These are phyloP conservation scores for Lymantria monacha DNA, from an alignment of 2,888 invertebrate genomes.

Conservation along the genomic window DNA sequence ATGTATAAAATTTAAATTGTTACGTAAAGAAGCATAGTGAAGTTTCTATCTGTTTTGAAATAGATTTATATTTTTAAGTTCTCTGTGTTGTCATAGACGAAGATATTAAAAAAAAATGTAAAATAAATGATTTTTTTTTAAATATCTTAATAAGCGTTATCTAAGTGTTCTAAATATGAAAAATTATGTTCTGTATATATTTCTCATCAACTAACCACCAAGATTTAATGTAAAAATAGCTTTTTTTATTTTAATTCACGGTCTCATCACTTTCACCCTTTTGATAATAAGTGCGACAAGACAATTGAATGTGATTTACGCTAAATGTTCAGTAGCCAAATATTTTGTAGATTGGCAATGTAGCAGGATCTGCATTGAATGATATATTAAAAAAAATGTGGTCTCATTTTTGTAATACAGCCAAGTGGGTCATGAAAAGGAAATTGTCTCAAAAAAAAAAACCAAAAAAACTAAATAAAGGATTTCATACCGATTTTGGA, in stretches of 20 bases:
- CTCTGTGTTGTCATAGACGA: too few species aligned
- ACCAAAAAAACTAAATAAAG: conserved; percentile 73
- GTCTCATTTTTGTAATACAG: conserved; percentile 47
- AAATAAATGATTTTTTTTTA: too few species aligned
- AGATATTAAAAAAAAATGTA: too few species aligned
- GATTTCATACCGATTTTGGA: conserved; percentile 62
- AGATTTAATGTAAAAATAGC: not conserved
- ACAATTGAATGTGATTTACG: not conserved
- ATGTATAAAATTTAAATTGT: too few species aligned
- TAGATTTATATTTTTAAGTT: too few species aligned
- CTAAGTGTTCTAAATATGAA: too few species aligned
- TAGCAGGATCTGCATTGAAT: conserved; percentile 10
- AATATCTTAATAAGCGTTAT: too few species aligned
- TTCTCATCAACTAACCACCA: not conserved
- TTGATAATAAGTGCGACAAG: not conserved
- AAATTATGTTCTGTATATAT: not conserved
- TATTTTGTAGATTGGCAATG: conserved; percentile 17
- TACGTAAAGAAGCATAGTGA: too few species aligned
- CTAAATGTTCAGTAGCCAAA: conserved; percentile 8
- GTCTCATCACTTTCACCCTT: not conserved
- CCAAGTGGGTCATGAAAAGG: conserved; percentile 54
- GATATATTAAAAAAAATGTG: conserved; percentile 10
- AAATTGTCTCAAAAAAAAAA: conserved; percentile 70
- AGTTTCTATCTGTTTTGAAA: too few species aligned
- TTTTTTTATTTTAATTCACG: not conserved